A percentile compares a stretch with the other conserved stretches of the same genome.
Conservation (phyloP, 2,888 invertebrate genomes). For the Blastobasis lacticolella region DNA sequence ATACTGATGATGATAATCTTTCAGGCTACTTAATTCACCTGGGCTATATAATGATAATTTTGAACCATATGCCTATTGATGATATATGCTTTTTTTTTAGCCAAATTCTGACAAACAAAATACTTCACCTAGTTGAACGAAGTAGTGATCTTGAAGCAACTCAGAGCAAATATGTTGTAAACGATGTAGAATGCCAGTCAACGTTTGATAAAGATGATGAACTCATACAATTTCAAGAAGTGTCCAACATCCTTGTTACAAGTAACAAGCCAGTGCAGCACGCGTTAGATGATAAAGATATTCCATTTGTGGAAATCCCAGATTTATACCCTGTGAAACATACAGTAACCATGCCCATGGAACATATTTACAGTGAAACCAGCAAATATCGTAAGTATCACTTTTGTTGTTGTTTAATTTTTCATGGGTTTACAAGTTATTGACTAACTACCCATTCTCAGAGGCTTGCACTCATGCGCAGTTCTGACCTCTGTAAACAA, state of each 20-base stretch:
- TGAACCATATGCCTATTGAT: not conserved
- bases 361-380: conserved; percentile 77
- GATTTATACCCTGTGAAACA: conserved; percentile 83
- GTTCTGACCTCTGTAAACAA: no score
- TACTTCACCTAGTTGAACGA: conserved; percentile 80
- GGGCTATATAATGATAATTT: no score
- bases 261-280: conserved; percentile 76
- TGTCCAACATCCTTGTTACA: conserved; percentile 79
- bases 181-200: conserved; percentile 73
- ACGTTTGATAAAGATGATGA: conserved; percentile 76
- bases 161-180: conserved; percentile 71
- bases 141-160: conserved; percentile 69
- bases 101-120: conserved; percentile 76
- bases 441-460: no score
- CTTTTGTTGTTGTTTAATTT: not conserved
- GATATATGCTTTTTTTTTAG: conserved; percentile 45
- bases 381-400: conserved; percentile 82
- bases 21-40: no score
- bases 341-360: conserved; percentile 77
- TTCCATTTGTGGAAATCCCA: conserved; percentile 75
- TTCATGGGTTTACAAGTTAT: no score
- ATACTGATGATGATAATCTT: no score
- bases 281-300: conserved; percentile 56
- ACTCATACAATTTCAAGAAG: conserved; percentile 77
- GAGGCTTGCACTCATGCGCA: no score